Evolutionary conservation across 92 coral and sea anemone genomes (phyloP).

Genomic region (Chrysogorgia sp.): DNA sequence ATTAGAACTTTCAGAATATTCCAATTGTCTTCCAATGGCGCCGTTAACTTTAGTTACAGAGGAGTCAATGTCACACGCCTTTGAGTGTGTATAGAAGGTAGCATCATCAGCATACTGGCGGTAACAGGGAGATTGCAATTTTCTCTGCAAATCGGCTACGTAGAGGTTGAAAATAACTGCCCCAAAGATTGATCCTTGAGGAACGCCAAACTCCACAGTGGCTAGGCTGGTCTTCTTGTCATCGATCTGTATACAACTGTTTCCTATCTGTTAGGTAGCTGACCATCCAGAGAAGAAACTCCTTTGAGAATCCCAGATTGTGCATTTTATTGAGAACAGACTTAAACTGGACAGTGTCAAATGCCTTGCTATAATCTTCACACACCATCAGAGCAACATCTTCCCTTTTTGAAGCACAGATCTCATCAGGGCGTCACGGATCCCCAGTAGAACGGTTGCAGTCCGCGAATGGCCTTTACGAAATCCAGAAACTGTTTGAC

Average conservation of each 20-base stretch:
- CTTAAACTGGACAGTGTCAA: slow-evolving; percentile 49
- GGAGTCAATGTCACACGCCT: too few relatives aligned
- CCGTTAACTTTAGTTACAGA: too few relatives aligned
- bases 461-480: slow-evolving; percentile 37
- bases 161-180: too few relatives aligned
- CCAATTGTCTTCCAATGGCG: too few relatives aligned
- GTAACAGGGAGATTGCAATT: too few relatives aligned
- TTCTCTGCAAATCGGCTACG: too few relatives aligned
- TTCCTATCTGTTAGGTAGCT: slow-evolving; percentile 6
- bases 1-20: slow-evolving; percentile 37
- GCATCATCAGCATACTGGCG: too few relatives aligned
- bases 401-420: slow-evolving; percentile 36
- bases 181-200: too few relatives aligned
- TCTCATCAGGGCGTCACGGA: slow-evolving; percentile 42
- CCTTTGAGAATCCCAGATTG: slow-evolving; percentile 24
- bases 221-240: slow-evolving; percentile 19
- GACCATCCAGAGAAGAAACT: neutral
- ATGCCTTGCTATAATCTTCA: slow-evolving; percentile 51
- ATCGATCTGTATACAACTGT: slow-evolving; percentile 25
- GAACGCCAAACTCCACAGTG: too few relatives aligned
- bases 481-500: slow-evolving; percentile 26
- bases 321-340: slow-evolving; percentile 21
- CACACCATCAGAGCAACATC: slow-evolving; percentile 50
- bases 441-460: slow-evolving; percentile 25
- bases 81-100: too few relatives aligned